Percentiles rank a stretch among this genome's conserved stretches.
These are phyloP conservation scores for Drosophila nr. perissopoda DNA, from an alignment of 2,888 invertebrate species.

Conservation along the genomic window DNA sequence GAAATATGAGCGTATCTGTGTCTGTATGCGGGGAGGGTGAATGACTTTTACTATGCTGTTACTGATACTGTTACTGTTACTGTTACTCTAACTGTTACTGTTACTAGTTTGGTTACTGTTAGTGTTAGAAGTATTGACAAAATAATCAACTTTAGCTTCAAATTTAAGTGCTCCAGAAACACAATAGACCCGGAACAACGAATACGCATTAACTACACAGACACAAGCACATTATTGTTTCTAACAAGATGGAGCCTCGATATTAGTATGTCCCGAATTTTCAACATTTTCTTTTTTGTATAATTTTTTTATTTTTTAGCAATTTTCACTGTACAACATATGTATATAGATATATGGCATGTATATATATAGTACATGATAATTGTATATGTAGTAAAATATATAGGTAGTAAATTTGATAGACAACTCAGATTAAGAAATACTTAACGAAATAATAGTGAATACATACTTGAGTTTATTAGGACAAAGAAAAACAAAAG, in stretches of 20 bases:
- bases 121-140: slow-evolving; percentile 25
- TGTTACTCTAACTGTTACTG: slow-evolving; percentile 18
- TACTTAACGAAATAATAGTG: slow-evolving; percentile 35
- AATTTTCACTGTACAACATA: slow-evolving; percentile 70
- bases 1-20: slow-evolving; percentile 61
- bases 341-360: slow-evolving; percentile 68
- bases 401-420: slow-evolving; percentile 47
- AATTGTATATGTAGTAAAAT: slow-evolving; percentile 54
- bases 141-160: slow-evolving; percentile 33
- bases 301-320: slow-evolving; percentile 19
- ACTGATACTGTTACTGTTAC: slow-evolving; percentile 31
- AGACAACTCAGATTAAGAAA: slow-evolving; percentile 53
- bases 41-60: slow-evolving; percentile 55
- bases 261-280: slow-evolving; percentile 24
- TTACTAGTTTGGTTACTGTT: slow-evolving; percentile 14
- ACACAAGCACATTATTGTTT: slow-evolving; percentile 72
- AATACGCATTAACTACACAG: slow-evolving; percentile 72
- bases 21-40: slow-evolving; percentile 46
- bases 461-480: slow-evolving; percentile 32
- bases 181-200: slow-evolving; percentile 43
- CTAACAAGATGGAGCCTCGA: slow-evolving; percentile 57
- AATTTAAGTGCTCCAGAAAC: slow-evolving; percentile 40
- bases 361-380: slow-evolving; percentile 69
- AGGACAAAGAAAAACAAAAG: slow-evolving; percentile 36
- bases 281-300: slow-evolving; percentile 25